phyloP scores from a whole-genome alignment of 2,888 invertebrate genomes.

The Nomada fabriciana region DNA sequence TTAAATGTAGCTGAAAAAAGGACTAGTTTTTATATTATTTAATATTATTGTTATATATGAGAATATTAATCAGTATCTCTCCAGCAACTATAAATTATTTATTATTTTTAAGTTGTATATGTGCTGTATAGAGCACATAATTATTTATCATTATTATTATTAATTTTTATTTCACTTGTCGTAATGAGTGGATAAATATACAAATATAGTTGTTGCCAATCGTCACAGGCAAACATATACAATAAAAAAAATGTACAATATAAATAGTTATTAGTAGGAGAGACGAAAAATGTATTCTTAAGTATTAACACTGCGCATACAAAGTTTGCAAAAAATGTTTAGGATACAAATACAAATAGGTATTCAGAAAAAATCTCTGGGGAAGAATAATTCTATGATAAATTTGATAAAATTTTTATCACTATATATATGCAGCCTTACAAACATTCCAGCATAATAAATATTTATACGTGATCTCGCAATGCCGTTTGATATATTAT shows the following conservation, averaged over 20 bases:
- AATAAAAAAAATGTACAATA: constrained; percentile 44
- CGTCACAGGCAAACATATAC: constrained; percentile 24
- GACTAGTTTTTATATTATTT: constrained; percentile 49
- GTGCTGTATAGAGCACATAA: constrained; percentile 54
- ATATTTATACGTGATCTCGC: not conserved
- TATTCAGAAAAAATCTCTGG: not conserved
- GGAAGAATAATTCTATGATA: not conserved
- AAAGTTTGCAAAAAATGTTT: constrained; percentile 35
- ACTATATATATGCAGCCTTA: not conserved
- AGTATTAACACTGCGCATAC: constrained; percentile 41
- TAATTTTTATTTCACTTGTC: constrained; percentile 17
- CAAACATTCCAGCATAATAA: not conserved
- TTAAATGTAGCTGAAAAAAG: constrained; percentile 50
- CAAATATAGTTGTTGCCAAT: constrained; percentile 36
- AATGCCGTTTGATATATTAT: not conserved
- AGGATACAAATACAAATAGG: not conserved
- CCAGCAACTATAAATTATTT: constrained; percentile 53
- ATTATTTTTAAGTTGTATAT: constrained; percentile 46
- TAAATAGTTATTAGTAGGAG: constrained; percentile 40
- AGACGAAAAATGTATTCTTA: constrained; percentile 41
- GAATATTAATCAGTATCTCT: constrained; percentile 50
- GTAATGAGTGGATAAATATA: constrained; percentile 35
- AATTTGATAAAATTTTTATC: constrained; percentile 1
- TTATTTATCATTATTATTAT: constrained; percentile 46
- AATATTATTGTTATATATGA: constrained; percentile 49